A percentile compares a stretch with the other conserved stretches of the same genome.
Evolutionary conservation across 2,888 invertebrate species (phyloP).

Genomic region (Steinernema scapterisci): DNA sequence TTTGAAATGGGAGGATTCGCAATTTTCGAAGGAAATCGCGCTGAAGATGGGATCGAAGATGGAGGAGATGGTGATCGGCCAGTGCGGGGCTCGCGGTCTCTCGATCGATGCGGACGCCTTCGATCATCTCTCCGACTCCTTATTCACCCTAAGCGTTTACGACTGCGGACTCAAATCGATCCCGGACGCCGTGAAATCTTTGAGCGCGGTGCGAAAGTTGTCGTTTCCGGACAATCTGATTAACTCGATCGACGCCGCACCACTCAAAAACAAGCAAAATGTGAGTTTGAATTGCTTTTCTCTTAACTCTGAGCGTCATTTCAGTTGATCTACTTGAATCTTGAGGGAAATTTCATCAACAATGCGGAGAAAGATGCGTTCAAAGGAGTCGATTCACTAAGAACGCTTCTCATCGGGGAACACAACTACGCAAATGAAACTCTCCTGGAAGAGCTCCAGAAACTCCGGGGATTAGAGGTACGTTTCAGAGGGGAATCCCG

Average conservation of each 20-base stretch:
- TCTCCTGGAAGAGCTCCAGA: constrained; percentile 83
- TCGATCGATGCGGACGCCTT: constrained; percentile 42
- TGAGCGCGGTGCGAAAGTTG: constrained; percentile 16
- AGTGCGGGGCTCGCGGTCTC: constrained; percentile 46
- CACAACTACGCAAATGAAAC: constrained; percentile 80
- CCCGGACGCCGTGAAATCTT: constrained; percentile 37
- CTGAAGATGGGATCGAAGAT: constrained; percentile 45
- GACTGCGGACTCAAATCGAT: constrained; percentile 52
- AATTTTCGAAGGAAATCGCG: constrained; percentile 42
- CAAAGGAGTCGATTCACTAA: constrained; percentile 78
- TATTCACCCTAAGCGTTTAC: constrained; percentile 54
- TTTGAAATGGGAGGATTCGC: constrained; percentile 48
- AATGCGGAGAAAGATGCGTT: constrained; percentile 84
- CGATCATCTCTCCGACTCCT: constrained; percentile 41
- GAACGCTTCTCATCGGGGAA: constrained; percentile 76
- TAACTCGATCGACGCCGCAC: neutral
- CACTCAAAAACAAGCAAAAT: constrained; percentile 32
- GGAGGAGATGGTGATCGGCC: constrained; percentile 47
- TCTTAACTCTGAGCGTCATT: constrained; percentile 36
- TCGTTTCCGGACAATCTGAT: constrained; percentile 34
- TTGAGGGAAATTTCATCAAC: constrained; percentile 86
- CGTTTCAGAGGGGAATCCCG: neutral
- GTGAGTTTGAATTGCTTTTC: neutral
- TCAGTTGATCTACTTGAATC: constrained; percentile 78
- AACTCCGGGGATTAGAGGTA: constrained; percentile 77